Percentiles rank a stretch among this genome's conserved stretches.
phyloP scores from a whole-genome alignment of 2,797 vertebrate genomes.

The Apogon hyalosoma region DNA sequence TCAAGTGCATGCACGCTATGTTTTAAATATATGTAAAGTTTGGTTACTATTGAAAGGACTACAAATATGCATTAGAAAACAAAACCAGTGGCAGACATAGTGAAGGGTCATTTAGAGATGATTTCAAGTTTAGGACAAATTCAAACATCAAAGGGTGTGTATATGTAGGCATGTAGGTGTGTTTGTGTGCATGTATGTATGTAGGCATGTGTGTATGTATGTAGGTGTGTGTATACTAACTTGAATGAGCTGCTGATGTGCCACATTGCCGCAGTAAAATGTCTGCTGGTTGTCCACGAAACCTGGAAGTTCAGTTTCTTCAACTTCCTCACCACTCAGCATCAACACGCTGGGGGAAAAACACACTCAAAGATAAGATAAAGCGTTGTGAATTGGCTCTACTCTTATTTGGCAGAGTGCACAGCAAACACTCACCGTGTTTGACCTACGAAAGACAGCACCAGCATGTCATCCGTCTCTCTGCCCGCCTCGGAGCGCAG shows the following conservation, averaged over 20 bases:
- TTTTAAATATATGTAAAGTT: no score
- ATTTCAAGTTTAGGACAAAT: no score
- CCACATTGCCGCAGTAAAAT: conserved; percentile 97
- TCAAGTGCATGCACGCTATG: no score
- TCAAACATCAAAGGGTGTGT: no score
- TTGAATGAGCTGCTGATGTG: conserved; percentile 96
- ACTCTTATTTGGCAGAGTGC: conserved; percentile 32
- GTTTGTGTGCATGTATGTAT: not conserved
- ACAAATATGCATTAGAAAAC: no score
- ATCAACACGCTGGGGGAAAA: conserved; percentile 90
- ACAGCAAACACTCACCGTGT: conserved; percentile 87
- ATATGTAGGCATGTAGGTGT: no score
- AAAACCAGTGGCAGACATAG: no score
- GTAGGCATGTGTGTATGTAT: not conserved
- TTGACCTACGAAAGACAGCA: conserved; percentile 97
- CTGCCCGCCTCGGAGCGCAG: conserved; percentile 92
- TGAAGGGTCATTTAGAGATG: not conserved
- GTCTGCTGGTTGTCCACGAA: conserved; percentile 99
- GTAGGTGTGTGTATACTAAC: conserved; percentile 72
- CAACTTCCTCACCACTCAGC: conserved; percentile 97
- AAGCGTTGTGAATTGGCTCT: conserved; percentile 13
- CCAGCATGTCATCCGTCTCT: conserved; percentile 95
- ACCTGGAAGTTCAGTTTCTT: conserved; percentile 95
- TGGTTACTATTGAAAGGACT: no score
- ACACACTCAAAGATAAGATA: conserved; percentile 41